Evolutionary conservation across 2,113 vertebrate species (phyloP), one percentile per base, ranked within the genome.

Genomic region (Etia nguti): DNA sequence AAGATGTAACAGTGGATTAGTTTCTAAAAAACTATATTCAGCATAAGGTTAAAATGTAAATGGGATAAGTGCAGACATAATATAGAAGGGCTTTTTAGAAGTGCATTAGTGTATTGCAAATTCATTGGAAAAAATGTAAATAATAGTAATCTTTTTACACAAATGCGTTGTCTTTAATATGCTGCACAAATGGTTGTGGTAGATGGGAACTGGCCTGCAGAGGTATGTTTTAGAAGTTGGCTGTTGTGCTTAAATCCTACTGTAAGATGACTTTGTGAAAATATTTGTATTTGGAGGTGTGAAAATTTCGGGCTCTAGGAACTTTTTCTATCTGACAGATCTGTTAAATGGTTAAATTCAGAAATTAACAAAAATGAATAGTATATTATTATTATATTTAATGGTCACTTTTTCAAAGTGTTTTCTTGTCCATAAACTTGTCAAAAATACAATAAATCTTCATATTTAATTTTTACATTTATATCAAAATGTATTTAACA

Each of bases 251-350:
- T 56, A 11, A 22, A 56, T 56, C 11, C 22, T 24, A 24, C 1
- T 56, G 22, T 31, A 2, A 31, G 31, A 31, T 31, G 6, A 31
- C 31, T 31, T 31, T 31, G 31, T 56, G 2, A 56, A 24, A 56
- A 24, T 24, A 55, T 55, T 55, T 55, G 1, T 2, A 56, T 56
- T 24, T 56, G 54, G 1, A 24, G 22, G 54, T 56, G 54, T 56
- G 1, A 56, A 56, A 13, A 24, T 13, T 56, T 24, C 1, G 0
- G 22, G 11, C 7, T 56, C 22, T 54, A 6, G 20, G 20, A 54
- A 54, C 0, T 2, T 54, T 54, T 54, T 22, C 0, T 6, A 3
- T 54, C 24, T 31, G 31, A 31, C 31, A 31, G 31, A 31, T 56
- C 55, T 26, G 6, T 24, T 56, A 56, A 56, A 56, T 24, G 54